Evolutionary conservation across 2,113 vertebrate species (phyloP), one percentile per base, ranked within the genome.

Genomic region (Dryoscopus gambensis): DNA sequence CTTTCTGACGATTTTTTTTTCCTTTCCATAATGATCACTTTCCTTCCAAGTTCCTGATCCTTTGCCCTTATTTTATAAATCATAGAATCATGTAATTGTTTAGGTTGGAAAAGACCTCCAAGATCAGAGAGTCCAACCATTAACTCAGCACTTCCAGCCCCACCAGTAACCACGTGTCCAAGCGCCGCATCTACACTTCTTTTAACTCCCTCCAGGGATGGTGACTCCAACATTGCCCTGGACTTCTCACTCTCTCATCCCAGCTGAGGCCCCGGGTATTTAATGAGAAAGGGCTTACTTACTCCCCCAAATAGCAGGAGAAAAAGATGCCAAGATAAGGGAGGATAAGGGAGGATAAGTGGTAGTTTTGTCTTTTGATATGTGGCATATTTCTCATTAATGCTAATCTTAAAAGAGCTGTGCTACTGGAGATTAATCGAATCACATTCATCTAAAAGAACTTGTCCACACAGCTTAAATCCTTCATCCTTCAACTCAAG

Each of bases 1-100:
- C 83, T 94, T 94, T 77, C 60, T 87, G 92, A 67, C 14, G 7
- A 65, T 46, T 90, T 86, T 80, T 83, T 80, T 91, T 73, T 64
- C 68, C 83, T 92, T 89, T 92, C 88, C 90, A 73, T 82, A 74
- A 82, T 27, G 80, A 90, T 86, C 69, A n/a, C 84, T 96, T 84
- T 92, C 80, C 80, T 93, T 93, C 86, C 60, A 92, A 96, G 88
- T 71, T 82, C 73, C 92, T 87, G 73, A 94, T 93, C 71, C 68
- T 87, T 90, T 40, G 70, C 52, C 82, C 56, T 86, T 88, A 81
- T 70, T 88, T 94, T 87, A 92, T 90, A 96, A 89, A 88, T 59
- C 35, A 75, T 24, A 87, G 31, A 81, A 47, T 63, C 55, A 81
- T 63, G 8, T 56, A 90, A 90, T 40, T 90, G 88, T 81, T 81